Evolutionary conservation across 2,113 vertebrate species (phyloP).

Genomic region (Chionodraco myersi): DNA sequence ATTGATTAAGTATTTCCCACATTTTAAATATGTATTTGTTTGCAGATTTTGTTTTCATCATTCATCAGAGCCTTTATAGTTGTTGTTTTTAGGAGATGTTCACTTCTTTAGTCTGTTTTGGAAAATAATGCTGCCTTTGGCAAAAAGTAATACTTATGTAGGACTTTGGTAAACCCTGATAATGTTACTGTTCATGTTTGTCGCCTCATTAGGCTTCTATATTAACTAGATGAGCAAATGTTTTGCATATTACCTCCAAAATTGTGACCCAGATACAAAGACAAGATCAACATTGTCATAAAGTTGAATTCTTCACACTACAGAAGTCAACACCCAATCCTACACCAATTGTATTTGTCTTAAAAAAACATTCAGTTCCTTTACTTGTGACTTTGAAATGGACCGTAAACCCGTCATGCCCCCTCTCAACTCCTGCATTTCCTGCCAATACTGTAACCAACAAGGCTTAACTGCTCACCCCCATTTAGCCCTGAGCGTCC

Average conservation of each 20-base stretch:
- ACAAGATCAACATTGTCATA: neutral
- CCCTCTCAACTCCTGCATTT: slow-evolving; percentile 27
- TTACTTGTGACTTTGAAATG: slow-evolving; percentile 28
- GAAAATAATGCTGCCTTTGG: neutral
- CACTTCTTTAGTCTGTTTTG: neutral
- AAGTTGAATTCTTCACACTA: neutral
- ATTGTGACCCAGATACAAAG: neutral
- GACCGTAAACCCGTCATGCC: neutral
- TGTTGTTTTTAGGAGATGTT: no score
- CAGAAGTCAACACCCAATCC: neutral
- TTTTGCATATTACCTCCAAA: neutral
- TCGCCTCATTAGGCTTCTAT: neutral
- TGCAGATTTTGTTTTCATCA: no score
- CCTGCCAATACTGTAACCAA: slow-evolving; percentile 69
- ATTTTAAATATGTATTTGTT: no score
- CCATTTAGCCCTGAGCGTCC: slow-evolving; percentile 64
- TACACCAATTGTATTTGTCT: neutral
- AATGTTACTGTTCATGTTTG: neutral
- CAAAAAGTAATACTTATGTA: neutral
- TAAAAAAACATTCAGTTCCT: neutral
- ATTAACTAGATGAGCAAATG: neutral
- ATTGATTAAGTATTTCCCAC: no score
- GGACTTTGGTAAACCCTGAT: neutral
- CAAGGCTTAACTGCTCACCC: slow-evolving; percentile 71
- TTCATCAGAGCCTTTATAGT: no score